Conservation (phyloP, 2,888 invertebrate species). For the Arrhopalites spinosus region DNA sequence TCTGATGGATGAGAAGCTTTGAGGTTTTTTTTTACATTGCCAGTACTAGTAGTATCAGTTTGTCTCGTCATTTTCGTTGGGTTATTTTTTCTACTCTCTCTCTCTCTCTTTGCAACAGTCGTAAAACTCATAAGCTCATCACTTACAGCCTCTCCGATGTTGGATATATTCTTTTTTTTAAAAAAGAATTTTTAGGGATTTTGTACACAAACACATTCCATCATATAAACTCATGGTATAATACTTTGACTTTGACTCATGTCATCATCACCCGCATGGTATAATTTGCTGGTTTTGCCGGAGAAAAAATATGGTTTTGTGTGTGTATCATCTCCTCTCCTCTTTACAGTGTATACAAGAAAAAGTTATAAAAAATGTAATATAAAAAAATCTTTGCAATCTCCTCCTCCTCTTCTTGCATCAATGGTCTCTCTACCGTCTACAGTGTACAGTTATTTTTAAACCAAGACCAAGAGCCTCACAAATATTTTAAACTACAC, state of each 20-base stretch:
- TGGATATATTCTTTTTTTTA: slow-evolving; percentile 12
- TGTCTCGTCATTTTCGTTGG: neutral
- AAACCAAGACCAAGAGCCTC: too few species aligned
- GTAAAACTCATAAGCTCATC: slow-evolving; percentile 33
- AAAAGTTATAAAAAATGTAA: too few species aligned
- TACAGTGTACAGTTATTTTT: too few species aligned
- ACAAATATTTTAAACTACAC: too few species aligned
- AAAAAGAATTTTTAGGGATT: slow-evolving; percentile 13
- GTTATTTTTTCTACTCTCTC: neutral
- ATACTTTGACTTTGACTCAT: neutral
- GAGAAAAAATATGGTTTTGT: neutral
- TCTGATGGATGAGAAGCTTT: slow-evolving; percentile 3
- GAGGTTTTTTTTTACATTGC: neutral
- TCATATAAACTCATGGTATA: too few species aligned
- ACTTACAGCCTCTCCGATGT: slow-evolving; percentile 15
- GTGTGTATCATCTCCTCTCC: neutral
- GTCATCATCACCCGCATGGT: neutral
- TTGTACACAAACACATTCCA: too few species aligned
- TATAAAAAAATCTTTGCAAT: too few species aligned
- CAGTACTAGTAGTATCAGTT: too few species aligned
- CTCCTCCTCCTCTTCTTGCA: too few species aligned
- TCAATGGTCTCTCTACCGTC: too few species aligned
- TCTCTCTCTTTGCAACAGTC: slow-evolving; percentile 11
- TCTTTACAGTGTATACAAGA: too few species aligned
- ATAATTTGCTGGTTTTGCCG: neutral